Conservation (phyloP, 2,888 invertebrate species). For the Euzophera pinguis region DNA sequence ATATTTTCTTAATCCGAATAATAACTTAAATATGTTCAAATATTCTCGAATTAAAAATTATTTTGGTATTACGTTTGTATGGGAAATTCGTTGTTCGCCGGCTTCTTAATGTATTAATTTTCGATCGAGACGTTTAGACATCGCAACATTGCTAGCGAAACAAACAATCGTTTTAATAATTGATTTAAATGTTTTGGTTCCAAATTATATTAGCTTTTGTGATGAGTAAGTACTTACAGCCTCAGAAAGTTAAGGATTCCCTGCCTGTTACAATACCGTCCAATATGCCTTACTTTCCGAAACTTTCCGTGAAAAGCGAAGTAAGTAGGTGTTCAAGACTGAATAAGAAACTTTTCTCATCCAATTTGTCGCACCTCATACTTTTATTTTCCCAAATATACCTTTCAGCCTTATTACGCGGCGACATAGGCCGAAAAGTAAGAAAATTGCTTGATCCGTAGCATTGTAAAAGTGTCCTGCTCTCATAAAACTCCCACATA, state of each 20-base stretch:
- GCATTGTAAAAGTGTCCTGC: conserved; percentile 69
- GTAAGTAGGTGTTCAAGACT: conserved; percentile 42
- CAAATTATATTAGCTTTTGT: conserved; percentile 8
- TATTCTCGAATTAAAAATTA: too few species aligned
- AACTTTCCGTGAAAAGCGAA: conserved; percentile 35
- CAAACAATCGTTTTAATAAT: too few species aligned
- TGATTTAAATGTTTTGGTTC: too few species aligned
- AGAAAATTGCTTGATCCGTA: conserved; percentile 69
- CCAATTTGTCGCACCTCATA: conserved; percentile 72
- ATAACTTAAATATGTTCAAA: too few species aligned
- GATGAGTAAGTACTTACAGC: background rate
- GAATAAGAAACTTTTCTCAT: conserved; percentile 64
- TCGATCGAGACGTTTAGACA: too few species aligned
- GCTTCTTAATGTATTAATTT: too few species aligned
- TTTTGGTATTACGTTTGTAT: too few species aligned
- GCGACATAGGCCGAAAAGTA: conserved; percentile 58
- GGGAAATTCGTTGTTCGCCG: too few species aligned
- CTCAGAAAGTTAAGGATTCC: background rate
- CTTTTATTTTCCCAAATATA: conserved; percentile 58
- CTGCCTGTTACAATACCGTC: conserved; percentile 26
- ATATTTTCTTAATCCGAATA: too few species aligned
- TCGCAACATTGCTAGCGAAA: too few species aligned
- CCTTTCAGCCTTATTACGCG: conserved; percentile 63
- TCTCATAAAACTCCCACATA: conserved; percentile 77
- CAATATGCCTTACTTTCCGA: conserved; percentile 31